phyloP scores from a whole-genome alignment of 2,797 vertebrate genomes.

The Gymnoscopelus microlampas region DNA sequence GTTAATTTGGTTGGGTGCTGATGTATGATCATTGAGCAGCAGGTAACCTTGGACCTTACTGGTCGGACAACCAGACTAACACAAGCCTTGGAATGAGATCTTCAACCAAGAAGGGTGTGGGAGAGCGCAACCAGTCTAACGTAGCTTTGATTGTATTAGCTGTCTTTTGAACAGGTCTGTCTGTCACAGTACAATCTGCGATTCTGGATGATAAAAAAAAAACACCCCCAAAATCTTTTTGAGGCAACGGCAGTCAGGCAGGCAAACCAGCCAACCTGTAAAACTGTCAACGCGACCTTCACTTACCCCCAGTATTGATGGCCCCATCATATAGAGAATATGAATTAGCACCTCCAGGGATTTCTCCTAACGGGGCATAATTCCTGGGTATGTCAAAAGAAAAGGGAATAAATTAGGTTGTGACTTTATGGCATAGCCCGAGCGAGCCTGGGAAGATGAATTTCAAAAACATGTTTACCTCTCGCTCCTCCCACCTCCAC shows the following conservation, averaged over 20 bases:
- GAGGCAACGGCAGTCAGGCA: conserved; percentile 37
- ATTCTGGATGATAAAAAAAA: conserved; percentile 13
- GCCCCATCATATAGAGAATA: conserved; percentile 77
- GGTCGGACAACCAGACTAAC: conserved; percentile 24
- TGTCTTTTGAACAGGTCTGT: conserved; percentile 46
- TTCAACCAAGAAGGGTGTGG: conserved; percentile 23
- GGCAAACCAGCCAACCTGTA: conserved; percentile 57
- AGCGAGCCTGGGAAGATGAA: conserved; percentile 58
- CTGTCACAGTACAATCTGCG: conserved; percentile 52
- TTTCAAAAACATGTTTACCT: conserved; percentile 60
- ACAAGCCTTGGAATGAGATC: conserved; percentile 12
- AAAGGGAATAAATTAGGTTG: conserved; percentile 65
- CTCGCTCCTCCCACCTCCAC: conserved; percentile 32
- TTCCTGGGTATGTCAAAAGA: conserved; percentile 70
- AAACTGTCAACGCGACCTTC: conserved; percentile 78
- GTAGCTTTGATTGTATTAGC: conserved; percentile 61
- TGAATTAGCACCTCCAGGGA: conserved; percentile 74
- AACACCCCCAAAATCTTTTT: conserved; percentile 44
- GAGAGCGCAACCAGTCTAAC: conserved; percentile 53
- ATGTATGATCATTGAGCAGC: conserved; percentile 25
- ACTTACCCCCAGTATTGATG: conserved; percentile 77
- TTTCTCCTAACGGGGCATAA: conserved; percentile 71
- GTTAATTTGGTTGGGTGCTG: conserved; percentile 30
- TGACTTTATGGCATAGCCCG: conserved; percentile 51
- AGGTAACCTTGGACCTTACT: conserved; percentile 25